Percentiles rank a stretch among this genome's conserved stretches.
These are phyloP conservation scores for Liparis tanakae DNA, from an alignment of 2,797 vertebrate genomes.

Conservation along the genomic window DNA sequence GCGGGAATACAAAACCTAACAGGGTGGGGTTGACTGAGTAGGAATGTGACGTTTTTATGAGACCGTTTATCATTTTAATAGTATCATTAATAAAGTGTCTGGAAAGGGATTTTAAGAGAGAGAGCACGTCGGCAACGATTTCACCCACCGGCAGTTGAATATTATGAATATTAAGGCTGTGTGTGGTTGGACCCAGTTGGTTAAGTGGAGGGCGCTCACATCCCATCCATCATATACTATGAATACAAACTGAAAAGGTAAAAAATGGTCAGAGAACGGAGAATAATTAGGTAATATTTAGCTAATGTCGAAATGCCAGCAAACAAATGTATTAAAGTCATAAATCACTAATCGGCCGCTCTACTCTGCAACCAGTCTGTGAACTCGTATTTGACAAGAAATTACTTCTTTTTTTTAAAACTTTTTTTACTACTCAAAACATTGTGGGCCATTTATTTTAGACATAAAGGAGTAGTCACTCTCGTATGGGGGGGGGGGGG, in stretches of 20 bases:
- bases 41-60: slow-evolving; percentile 77
- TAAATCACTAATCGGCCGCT: slow-evolving; percentile 23
- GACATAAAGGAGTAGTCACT: background rate
- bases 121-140: slow-evolving; percentile 53
- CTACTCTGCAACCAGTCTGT: slow-evolving; percentile 1
- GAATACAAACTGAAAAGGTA: slow-evolving; percentile 22
- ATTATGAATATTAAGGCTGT: slow-evolving; percentile 33
- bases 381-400: slow-evolving; percentile 11
- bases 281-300: slow-evolving; percentile 4
- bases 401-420: background rate
- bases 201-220: slow-evolving; percentile 14
- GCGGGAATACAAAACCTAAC: slow-evolving; percentile 50
- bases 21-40: slow-evolving; percentile 51
- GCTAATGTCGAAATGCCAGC: slow-evolving; percentile 10
- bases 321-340: slow-evolving; percentile 36
- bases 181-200: slow-evolving; percentile 22
- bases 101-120: slow-evolving; percentile 65
- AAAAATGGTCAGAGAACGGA: slow-evolving; percentile 13
- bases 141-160: slow-evolving; percentile 45
- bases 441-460: background rate
- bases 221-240: slow-evolving; percentile 11
- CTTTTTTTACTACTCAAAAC: background rate
- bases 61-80: slow-evolving; percentile 78
- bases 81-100: slow-evolving; percentile 77
- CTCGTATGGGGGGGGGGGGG: background rate